Evolutionary conservation across 1,140 invertebrate species (phyloP).

Genomic region (Drosophila azteca): DNA sequence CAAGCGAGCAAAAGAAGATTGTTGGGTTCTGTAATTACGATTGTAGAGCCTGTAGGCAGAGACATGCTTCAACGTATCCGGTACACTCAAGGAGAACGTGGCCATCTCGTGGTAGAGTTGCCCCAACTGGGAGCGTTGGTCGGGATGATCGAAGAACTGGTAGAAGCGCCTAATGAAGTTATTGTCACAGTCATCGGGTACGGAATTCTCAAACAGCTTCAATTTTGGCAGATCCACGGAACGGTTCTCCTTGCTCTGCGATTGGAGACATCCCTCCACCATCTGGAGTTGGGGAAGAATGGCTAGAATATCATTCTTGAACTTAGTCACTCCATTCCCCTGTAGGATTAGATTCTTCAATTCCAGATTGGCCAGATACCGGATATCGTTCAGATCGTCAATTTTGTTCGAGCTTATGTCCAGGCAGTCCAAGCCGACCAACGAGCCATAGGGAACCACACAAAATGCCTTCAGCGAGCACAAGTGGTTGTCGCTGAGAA

Average conservation of each 20-base stretch:
- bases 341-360: slow-evolving; percentile 18
- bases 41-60: slow-evolving; percentile 35
- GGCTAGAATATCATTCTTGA: neutral
- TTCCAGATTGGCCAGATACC: slow-evolving; percentile 2
- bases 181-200: slow-evolving; percentile 2
- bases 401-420: slow-evolving; percentile 50
- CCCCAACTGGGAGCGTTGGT: slow-evolving; percentile 13
- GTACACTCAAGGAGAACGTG: slow-evolving; percentile 33
- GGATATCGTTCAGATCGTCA: slow-evolving; percentile 17
- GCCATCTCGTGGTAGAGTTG: slow-evolving; percentile 18
- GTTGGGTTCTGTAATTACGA: slow-evolving; percentile 17
- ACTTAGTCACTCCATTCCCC: slow-evolving; percentile 37
- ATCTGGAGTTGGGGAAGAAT: slow-evolving; percentile 27
- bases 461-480: slow-evolving; percentile 39
- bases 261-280: slow-evolving; percentile 10
- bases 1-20: slow-evolving; percentile 15
- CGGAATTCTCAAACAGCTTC: neutral
- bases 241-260: neutral
- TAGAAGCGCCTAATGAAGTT: slow-evolving; percentile 15
- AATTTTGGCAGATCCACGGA: neutral
- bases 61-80: neutral
- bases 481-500: slow-evolving; percentile 44
- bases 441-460: neutral
- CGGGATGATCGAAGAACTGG: slow-evolving; percentile 24
- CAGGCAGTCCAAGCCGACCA: slow-evolving; percentile 28